Conservation (phyloP, 2,888 invertebrate species). For the Papilio protenor region DNA sequence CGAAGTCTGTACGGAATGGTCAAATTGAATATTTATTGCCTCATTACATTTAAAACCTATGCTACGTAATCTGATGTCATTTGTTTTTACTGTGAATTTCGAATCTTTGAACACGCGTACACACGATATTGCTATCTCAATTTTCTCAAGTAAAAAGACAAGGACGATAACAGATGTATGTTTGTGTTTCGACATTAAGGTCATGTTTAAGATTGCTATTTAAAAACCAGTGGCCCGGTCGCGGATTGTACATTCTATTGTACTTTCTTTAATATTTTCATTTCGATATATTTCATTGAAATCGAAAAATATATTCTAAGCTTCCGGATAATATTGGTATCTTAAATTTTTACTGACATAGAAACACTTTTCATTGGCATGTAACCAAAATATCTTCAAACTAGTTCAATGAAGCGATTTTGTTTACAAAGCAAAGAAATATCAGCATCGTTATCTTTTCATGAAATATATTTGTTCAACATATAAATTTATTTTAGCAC, state of each 20-base stretch:
- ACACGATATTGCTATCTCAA: neutral
- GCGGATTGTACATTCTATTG: neutral
- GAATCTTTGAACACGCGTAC: too few species aligned
- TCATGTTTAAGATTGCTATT: neutral
- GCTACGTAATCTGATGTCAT: too few species aligned
- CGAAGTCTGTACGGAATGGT: neutral
- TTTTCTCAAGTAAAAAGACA: neutral
- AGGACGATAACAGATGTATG: neutral
- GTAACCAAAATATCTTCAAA: conserved; percentile 20
- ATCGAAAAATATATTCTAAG: neutral
- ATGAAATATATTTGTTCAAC: neutral
- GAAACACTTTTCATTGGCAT: conserved; percentile 32
- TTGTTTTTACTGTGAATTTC: too few species aligned
- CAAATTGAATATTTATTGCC: conserved; percentile 34
- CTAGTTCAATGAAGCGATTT: conserved; percentile 2
- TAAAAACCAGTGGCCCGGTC: neutral
- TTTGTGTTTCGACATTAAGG: neutral
- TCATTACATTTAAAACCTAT: neutral
- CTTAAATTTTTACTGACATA: conserved; percentile 6
- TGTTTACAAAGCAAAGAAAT: conserved; percentile 16
- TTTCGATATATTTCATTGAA: neutral
- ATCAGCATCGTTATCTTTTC: conserved; percentile 19
- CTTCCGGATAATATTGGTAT: neutral
- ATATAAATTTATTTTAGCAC: neutral
- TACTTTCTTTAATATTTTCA: neutral